These are phyloP conservation scores for Drosophila rufa DNA, from an alignment of 1,140 invertebrate genomes.

Conservation along the genomic window DNA sequence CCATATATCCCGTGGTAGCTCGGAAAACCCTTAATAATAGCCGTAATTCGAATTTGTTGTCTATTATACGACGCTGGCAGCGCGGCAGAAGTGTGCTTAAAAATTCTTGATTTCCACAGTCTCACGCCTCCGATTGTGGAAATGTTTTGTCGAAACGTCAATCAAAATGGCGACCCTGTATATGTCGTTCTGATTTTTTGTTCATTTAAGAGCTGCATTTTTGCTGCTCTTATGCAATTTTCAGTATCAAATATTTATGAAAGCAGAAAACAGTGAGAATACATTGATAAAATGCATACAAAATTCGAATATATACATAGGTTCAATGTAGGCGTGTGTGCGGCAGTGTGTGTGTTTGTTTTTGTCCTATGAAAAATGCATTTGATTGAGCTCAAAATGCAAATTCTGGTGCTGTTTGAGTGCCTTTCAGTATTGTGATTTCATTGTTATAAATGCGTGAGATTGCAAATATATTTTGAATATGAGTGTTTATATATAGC, in stretches of 20 bases:
- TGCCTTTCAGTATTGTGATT: conserved; percentile 64
- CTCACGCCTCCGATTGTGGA: conserved; percentile 28
- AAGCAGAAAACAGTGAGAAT: conserved; percentile 41
- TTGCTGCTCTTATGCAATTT: conserved; percentile 49
- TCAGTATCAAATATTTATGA: conserved; percentile 72
- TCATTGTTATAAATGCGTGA: conserved; percentile 76
- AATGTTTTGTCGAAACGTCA: conserved; percentile 23
- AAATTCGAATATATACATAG: conserved; percentile 44
- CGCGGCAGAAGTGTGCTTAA: conserved; percentile 9
- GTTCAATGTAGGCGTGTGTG: neutral
- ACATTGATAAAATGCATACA: conserved; percentile 36
- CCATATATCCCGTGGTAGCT: conserved; percentile 32
- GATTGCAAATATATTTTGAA: conserved; percentile 47
- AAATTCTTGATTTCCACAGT: conserved; percentile 33
- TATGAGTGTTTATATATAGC: conserved; percentile 18
- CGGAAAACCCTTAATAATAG: conserved; percentile 25
- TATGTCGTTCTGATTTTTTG: conserved; percentile 27
- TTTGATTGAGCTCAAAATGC: conserved; percentile 79
- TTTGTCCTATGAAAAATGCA: conserved; percentile 67
- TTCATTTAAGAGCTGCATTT: conserved; percentile 26
- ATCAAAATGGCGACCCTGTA: conserved; percentile 48
- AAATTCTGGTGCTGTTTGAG: conserved; percentile 60
- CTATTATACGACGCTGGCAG: conserved; percentile 9
- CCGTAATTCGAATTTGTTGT: conserved; percentile 28
- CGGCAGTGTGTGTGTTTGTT: conserved; percentile 2